A percentile compares a stretch with the other conserved stretches of the same genome.
Conservation (phyloP, 1,140 invertebrate species). For the Rhynchophorus ferrugineus region DNA sequence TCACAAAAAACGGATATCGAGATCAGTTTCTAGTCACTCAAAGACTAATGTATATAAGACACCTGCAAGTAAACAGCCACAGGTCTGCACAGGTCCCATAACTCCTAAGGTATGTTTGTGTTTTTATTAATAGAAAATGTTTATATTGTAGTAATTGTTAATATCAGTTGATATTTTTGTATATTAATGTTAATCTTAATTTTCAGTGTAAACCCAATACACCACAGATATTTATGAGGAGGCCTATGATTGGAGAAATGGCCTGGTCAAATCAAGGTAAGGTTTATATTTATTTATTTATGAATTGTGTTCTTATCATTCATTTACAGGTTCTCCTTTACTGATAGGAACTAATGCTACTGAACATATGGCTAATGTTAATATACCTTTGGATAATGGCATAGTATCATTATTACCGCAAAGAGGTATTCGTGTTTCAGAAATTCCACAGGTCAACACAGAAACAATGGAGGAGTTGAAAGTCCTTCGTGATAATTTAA, state of each 20-base stretch:
- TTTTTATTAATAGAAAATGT: background rate
- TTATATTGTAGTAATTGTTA: background rate
- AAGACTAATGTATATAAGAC: background rate
- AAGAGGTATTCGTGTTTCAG: constrained; percentile 43
- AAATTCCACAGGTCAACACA: constrained; percentile 46
- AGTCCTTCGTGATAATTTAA: constrained; percentile 49
- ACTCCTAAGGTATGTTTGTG: constrained; percentile 3
- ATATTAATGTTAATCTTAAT: constrained; percentile 2
- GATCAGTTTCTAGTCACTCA: background rate
- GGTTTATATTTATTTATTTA: background rate
- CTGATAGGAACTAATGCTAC: constrained; percentile 40
- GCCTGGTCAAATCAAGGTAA: constrained; percentile 59
- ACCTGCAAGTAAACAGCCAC: constrained; percentile 4
- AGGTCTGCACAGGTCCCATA: background rate
- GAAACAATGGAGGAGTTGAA: constrained; percentile 46
- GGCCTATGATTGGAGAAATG: constrained; percentile 56
- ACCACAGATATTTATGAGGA: constrained; percentile 51
- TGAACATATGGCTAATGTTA: constrained; percentile 52
- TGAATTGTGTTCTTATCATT: background rate
- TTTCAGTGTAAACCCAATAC: constrained; percentile 50
- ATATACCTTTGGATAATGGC: constrained; percentile 53
- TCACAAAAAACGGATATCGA: background rate
- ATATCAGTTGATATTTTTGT: background rate
- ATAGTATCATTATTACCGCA: constrained; percentile 53
- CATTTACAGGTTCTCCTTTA: constrained; percentile 44